Evolutionary conservation across 2,797 vertebrate genomes (phyloP), one percentile per base, ranked within the genome.

Genomic region (Pterois miles): DNA sequence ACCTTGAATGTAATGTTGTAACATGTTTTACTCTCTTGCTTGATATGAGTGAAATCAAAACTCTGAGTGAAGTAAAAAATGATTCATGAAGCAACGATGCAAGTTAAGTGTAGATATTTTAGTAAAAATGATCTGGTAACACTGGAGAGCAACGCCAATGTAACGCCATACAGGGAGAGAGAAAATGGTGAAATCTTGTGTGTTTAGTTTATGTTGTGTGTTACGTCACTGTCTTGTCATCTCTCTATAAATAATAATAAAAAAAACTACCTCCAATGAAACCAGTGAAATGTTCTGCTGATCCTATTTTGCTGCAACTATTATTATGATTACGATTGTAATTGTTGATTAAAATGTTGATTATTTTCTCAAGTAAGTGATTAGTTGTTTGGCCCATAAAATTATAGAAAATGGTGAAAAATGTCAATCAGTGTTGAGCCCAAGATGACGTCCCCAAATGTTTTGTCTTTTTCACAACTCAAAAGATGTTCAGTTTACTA

Each of bases 251-350:
- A 65, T 43, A 90, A 84, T 84, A 80, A 65, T 13, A 50, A 20
- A 18, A 65, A 85, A 82, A 68, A 27, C 57, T 84, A 74, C 82
- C 76, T 81, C 81, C 66, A n/a, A n/a, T n/a, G n/a, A n/a, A n/a
- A 57, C 2, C 4, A 18, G 22, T 27, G 2, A 54, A 43, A 43
- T 43, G 20, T 3, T 46, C 64, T 18, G 5, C 4, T 1, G 3
- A 53, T 57, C 10, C 1, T 22, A 13, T 52, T 34, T n/a, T n/a
- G n/a, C n/a, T n/a, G n/a, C n/a, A n/a, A n/a, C n/a, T 46, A 9
- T 8, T 31, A 6, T 16, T 43, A 43, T 14, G 14, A 6, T 16
- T 40, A 14, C 38, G 5, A 31, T 31, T 31, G 5, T 31, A 5
- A 31, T 31, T 31, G 29, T 31, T 31, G 29, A 31, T 31, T 31